Percentiles rank a stretch among this genome's conserved stretches.
Conservation (phyloP, 2,888 invertebrate species). For the Athetis lepigone region DNA sequence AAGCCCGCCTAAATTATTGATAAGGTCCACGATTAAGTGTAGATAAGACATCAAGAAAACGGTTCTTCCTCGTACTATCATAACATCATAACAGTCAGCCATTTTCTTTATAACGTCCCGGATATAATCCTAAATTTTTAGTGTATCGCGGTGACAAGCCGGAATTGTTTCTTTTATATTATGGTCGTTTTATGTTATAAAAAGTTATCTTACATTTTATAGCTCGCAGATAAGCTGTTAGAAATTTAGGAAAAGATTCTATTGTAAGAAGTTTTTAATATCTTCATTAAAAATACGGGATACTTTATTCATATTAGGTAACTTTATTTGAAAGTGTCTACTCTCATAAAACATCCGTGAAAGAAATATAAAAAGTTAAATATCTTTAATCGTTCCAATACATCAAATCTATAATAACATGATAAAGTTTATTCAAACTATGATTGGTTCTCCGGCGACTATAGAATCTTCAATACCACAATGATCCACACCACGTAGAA, state of each 20-base stretch:
- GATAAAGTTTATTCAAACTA: slow-evolving; percentile 13
- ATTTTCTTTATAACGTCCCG: slow-evolving; percentile 25
- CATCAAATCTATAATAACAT: not conserved
- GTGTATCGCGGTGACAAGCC: slow-evolving; percentile 29
- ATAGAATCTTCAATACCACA: slow-evolving; percentile 42
- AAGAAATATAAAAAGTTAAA: not conserved
- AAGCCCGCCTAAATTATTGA: slow-evolving; percentile 35
- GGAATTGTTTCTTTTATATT: slow-evolving; percentile 51
- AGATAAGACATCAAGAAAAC: slow-evolving; percentile 19
- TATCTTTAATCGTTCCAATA: too few species aligned
- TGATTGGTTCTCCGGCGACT: slow-evolving; percentile 40
- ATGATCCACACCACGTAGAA: slow-evolving; percentile 43
- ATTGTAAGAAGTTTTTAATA: slow-evolving; percentile 7
- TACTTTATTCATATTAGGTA: not conserved
- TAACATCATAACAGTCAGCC: slow-evolving; percentile 5
- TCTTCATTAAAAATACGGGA: slow-evolving; percentile 20
- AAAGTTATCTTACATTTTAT: slow-evolving; percentile 35
- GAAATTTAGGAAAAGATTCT: slow-evolving; percentile 7
- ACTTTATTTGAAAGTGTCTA: too few species aligned
- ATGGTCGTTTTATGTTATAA: slow-evolving; percentile 29
- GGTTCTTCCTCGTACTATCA: slow-evolving; percentile 25
- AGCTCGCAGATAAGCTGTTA: slow-evolving; percentile 24
- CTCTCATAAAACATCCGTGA: not conserved
- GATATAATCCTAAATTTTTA: slow-evolving; percentile 44
- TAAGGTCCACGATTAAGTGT: slow-evolving; percentile 8